Conservation (phyloP, 2,797 vertebrate genomes). For the Bradypodion pumilum region DNA sequence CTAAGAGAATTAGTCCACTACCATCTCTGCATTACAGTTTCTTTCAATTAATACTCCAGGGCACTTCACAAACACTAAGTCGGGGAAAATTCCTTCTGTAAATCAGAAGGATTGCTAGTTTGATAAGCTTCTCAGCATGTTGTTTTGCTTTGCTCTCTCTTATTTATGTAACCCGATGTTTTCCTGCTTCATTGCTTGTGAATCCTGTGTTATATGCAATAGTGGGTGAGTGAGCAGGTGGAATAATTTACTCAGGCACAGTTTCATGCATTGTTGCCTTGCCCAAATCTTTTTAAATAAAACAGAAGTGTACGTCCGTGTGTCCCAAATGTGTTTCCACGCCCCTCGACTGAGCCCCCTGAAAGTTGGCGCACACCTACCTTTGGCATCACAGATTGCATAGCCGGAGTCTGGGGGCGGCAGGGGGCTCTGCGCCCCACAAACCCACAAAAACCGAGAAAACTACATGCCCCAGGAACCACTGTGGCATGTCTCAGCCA, state of each 20-base stretch:
- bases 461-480: no score
- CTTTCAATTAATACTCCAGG: conserved; percentile 59
- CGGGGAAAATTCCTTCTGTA: background rate
- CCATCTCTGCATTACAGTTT: conserved; percentile 58
- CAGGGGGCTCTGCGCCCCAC: no score
- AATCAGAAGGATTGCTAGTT: rapidly evolving
- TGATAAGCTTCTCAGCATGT: background rate
- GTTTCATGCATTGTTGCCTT: background rate
- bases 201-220: conserved; percentile 23
- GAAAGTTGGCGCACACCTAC: no score
- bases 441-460: no score
- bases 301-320: no score
- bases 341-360: no score
- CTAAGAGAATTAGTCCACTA: conserved; percentile 68
- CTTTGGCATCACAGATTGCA: no score
- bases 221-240: background rate
- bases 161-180: conserved; percentile 50
- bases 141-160: conserved; percentile 54
- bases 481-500: no score
- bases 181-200: conserved; percentile 61
- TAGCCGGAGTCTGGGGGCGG: no score
- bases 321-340: no score
- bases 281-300: background rate
- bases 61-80: conserved; percentile 27
- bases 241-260: background rate